Percentiles rank a stretch among this genome's conserved stretches.
Conservation (phyloP, 2,797 vertebrate genomes). For the Clarias platycephalus region DNA sequence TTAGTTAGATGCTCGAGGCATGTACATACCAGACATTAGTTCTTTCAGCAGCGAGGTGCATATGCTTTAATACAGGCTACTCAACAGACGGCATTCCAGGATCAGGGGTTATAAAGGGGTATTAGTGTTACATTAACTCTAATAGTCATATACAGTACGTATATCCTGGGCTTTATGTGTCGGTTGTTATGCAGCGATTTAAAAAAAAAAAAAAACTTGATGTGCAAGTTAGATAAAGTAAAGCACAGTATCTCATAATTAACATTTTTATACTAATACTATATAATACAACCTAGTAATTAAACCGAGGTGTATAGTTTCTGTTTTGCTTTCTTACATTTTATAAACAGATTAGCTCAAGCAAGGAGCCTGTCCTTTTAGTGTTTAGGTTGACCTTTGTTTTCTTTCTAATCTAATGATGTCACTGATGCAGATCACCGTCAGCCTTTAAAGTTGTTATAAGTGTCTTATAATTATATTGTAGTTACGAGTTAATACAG, state of each 20-base stretch:
- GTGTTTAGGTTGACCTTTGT: too few relatives aligned
- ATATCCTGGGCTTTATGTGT: not conserved
- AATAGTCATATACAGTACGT: not conserved
- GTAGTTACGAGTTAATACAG: too few relatives aligned
- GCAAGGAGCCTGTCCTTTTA: too few relatives aligned
- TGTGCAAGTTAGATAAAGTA: not conserved
- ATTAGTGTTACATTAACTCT: not conserved
- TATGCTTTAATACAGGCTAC: not conserved
- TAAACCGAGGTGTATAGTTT: not conserved
- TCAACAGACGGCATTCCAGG: conserved; percentile 6
- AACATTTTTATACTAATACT: not conserved
- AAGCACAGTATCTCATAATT: not conserved
- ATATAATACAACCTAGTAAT: not conserved
- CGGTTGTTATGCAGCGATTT: not conserved
- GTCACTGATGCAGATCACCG: too few relatives aligned
- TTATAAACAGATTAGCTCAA: too few relatives aligned
- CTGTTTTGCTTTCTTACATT: not conserved
- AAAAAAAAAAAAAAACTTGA: not conserved
- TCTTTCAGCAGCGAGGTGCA: not conserved
- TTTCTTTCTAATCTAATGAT: too few relatives aligned
- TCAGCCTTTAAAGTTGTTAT: too few relatives aligned
- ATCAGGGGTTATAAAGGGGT: not conserved
- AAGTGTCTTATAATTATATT: too few relatives aligned
- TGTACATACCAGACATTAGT: not conserved
- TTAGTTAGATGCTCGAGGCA: conserved; percentile 8